Evolutionary conservation across 2,113 vertebrate species (phyloP).

Genomic region (Cettia cetti): DNA sequence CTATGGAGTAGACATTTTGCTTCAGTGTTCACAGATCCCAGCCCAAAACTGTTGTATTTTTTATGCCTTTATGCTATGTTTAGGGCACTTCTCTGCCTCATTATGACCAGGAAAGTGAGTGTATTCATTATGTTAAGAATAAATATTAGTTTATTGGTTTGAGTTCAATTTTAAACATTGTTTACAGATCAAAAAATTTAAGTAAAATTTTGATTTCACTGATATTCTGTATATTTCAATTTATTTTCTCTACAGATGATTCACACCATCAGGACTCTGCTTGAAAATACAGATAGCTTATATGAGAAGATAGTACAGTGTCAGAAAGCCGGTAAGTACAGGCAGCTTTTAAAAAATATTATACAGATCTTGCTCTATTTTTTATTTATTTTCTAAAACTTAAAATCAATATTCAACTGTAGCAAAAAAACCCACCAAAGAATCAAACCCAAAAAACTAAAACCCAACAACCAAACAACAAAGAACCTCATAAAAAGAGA

Average conservation of each 20-base stretch:
- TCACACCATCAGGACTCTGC: conserved; percentile 85
- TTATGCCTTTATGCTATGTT: background rate
- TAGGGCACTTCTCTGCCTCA: background rate
- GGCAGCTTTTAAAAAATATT: background rate
- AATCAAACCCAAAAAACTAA: too few species aligned
- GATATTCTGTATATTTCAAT: background rate
- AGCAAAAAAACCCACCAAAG: background rate
- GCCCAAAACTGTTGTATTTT: background rate
- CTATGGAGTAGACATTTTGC: background rate
- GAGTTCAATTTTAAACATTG: background rate
- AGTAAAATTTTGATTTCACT: background rate
- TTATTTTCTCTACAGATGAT: conserved; percentile 85
- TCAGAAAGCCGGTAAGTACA: conserved; percentile 84
- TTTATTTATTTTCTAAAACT: background rate
- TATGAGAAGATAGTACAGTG: conserved; percentile 91
- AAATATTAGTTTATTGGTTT: background rate
- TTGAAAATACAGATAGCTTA: conserved; percentile 85
- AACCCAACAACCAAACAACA: background rate
- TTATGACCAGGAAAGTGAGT: background rate
- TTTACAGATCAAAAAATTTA: background rate
- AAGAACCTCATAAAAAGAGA: background rate
- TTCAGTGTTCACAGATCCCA: background rate
- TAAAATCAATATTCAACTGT: background rate
- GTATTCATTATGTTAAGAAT: background rate
- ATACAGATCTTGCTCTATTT: background rate